Evolutionary conservation across 2,113 vertebrate genomes (phyloP).

Genomic region (Fukomys damarensis): DNA sequence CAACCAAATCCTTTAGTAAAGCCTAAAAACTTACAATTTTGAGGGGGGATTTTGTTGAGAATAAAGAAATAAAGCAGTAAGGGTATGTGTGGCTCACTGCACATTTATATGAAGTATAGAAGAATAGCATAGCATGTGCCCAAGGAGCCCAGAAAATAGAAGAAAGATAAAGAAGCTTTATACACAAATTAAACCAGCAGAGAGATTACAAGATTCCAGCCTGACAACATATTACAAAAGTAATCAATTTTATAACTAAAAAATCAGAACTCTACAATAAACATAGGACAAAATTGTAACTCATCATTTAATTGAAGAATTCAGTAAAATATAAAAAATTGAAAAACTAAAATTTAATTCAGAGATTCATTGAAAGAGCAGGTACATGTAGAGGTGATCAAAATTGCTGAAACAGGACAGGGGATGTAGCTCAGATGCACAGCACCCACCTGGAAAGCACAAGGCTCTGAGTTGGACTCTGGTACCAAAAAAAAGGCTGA

Average conservation of each 20-base stretch:
- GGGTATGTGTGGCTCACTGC: background rate
- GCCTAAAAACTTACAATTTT: background rate
- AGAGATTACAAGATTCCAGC: background rate
- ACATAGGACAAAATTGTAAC: background rate
- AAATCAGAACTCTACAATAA: background rate
- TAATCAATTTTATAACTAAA: background rate
- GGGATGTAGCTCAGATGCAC: no score
- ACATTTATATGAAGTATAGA: background rate
- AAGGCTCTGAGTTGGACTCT: no score
- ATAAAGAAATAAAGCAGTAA: background rate
- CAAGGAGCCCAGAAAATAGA: background rate
- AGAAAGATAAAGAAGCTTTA: background rate
- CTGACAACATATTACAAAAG: background rate
- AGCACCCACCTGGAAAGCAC: no score
- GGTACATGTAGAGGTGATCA: background rate
- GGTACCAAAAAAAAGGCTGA: background rate
- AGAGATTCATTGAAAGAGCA: background rate
- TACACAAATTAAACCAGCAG: background rate
- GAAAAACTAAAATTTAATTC: background rate
- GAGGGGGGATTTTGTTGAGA: background rate
- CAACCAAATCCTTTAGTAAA: background rate
- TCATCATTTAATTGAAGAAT: background rate
- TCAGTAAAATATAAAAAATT: background rate
- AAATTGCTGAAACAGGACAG: background rate
- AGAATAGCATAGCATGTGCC: background rate